Percentiles rank a stretch among this genome's conserved stretches.
Evolutionary conservation across 2,888 invertebrate genomes (phyloP).

Genomic region (Polyommatus iphigenia): DNA sequence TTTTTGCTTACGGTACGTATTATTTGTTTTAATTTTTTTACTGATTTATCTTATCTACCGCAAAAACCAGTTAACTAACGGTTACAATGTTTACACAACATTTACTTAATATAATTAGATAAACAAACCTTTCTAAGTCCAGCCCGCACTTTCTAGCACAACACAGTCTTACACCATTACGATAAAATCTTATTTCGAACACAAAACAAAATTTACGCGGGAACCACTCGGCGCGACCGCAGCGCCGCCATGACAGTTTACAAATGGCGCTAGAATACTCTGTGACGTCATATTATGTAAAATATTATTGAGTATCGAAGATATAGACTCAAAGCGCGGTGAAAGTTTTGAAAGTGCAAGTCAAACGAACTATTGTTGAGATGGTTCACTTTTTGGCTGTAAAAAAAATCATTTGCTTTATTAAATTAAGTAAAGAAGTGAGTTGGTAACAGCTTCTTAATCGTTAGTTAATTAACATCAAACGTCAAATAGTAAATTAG

Average conservation of each 20-base stretch:
- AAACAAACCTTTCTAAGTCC: conserved; percentile 28
- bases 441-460: too few species aligned
- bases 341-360: conserved; percentile 72
- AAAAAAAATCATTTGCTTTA: background rate
- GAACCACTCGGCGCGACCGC: conserved; percentile 8
- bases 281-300: conserved; percentile 26
- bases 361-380: conserved; percentile 43
- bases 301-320: conserved; percentile 50
- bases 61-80: background rate
- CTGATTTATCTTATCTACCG: background rate
- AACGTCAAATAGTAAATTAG: too few species aligned
- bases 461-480: too few species aligned
- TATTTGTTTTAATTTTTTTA: background rate
- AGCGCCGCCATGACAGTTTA: conserved; percentile 23
- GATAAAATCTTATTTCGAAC: conserved; percentile 24
- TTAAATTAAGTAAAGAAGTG: too few species aligned
- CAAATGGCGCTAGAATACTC: conserved; percentile 18
- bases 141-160: conserved; percentile 26
- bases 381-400: background rate
- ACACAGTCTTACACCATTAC: conserved; percentile 27
- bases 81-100: background rate
- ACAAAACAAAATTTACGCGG: conserved; percentile 29
- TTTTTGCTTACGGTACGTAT: background rate
- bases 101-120: background rate
- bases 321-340: conserved; percentile 62